Conservation (phyloP, 2,113 vertebrate species). For the Ranitomeya imitator region DNA sequence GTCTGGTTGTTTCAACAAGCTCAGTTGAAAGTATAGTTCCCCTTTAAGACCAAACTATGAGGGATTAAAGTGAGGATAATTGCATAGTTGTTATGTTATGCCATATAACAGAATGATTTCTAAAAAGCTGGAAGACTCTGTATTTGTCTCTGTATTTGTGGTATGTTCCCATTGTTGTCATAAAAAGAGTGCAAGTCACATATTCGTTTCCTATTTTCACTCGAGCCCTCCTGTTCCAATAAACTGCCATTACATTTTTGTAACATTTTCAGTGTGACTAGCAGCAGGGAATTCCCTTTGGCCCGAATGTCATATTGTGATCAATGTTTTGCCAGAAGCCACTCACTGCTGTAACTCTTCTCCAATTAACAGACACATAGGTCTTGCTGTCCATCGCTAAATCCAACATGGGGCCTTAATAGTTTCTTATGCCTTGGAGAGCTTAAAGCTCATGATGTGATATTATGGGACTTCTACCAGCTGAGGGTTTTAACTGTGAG, state of each 20-base stretch:
- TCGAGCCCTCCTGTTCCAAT: neutral
- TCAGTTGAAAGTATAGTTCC: no score
- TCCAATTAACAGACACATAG: slow-evolving; percentile 34
- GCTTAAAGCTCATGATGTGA: slow-evolving; percentile 18
- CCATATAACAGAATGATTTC: no score
- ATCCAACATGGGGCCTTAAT: slow-evolving; percentile 19
- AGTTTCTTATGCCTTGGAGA: slow-evolving; percentile 20
- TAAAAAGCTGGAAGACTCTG: no score
- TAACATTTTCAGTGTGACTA: slow-evolving; percentile 10
- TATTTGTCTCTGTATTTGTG: no score
- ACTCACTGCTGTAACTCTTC: slow-evolving; percentile 42
- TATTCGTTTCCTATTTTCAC: neutral
- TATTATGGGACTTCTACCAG: neutral
- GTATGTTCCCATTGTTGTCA: neutral
- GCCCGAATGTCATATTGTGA: slow-evolving; percentile 36
- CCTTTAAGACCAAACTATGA: no score
- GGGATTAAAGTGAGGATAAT: no score
- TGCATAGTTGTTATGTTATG: no score
- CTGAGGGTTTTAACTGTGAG: slow-evolving; percentile 2
- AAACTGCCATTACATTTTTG: slow-evolving; percentile 22
- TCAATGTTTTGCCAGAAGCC: slow-evolving; percentile 45
- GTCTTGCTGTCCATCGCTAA: slow-evolving; percentile 32
- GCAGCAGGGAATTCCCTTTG: slow-evolving; percentile 3
- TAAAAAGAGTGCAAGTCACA: neutral
- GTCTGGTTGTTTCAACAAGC: no score